Base-by-base conservation (phyloP, 2,797 vertebrate genomes). In the Mormyrus proboscirostris region DNA sequence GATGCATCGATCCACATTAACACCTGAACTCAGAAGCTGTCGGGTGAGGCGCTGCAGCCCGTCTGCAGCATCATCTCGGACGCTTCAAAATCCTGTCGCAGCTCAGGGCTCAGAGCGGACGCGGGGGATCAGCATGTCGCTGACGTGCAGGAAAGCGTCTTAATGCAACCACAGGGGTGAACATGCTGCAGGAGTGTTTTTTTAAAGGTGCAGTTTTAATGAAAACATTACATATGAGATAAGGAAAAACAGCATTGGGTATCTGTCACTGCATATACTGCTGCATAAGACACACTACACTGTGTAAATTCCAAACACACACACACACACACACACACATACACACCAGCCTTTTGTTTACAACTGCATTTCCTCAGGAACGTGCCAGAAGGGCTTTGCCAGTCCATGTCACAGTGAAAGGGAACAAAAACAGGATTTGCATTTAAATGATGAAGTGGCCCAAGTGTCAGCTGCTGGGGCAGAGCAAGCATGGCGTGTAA, bases 1-100 rank as follows among this genome's bases (percentile, higher is more conserved):
- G 92, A 92, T 89, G 91, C 93, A 94, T 93, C 91, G 91, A 89
- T 73, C 91, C 91, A 92, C 93, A 93, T 93, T 93, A 95, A 93
- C 95, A 94, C 94, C 93, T 94, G 92, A 93, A 94, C 93, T 92
- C 90, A 53, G 4, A 8, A 91, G 92, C 91, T 91, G 85, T 79
- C 41, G 57, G 90, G 83, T 44, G 51, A 62, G 25, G 49, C n/a
- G 14, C 44, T 69, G 59, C 44, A 62, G 25, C 47, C 82, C 14
- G 85, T 88, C 79, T 25, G 55, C 89, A 91, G 50, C 89, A 65
- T 88, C 88, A 89, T 76, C 88, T 50, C 83, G 51, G 53, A 82
- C 90, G 79, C 76, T 47, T 89, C 33, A 90, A 90, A 89, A 90
- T 93, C 91, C 91, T 93, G 92, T 93, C 84, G 73, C 44, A 90